Evolutionary conservation across 2,113 vertebrate genomes (phyloP), one percentile per base, ranked within the genome.

Genomic region (Spea bombifrons): DNA sequence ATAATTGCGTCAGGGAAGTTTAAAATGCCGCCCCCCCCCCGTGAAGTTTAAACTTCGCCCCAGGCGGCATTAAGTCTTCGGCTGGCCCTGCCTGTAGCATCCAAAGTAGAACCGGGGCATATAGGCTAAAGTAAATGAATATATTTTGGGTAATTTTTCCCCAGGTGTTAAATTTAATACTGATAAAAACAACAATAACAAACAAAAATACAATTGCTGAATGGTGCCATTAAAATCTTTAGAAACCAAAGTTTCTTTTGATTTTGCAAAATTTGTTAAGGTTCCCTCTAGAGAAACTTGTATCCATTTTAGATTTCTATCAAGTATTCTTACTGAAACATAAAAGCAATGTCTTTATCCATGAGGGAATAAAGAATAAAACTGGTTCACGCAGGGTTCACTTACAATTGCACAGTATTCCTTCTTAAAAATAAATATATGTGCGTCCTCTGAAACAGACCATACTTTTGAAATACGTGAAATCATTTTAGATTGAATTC

Each of bases 341-440:
- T 64, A 64, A 74, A 74, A 74, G 72, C 72, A 5, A 49, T 74
- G 57, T 8, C n/a, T 61, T 17, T 16, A 46, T 64, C 0, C 59
- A 64, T 43, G 4, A 44, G 52, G 17, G 16, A 44, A 55, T 44
- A 44, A 4, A 44, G 17, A 72, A 12, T 44, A 30, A 49, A 55
- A 13, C 43, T 7, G 53, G 49, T 45, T 59, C 53, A 61, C 17
- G n/a, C 12, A 46, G 43, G 10, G 13, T 73, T 73, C 43, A 59
- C 45, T 50, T 53, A 44, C 70, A 57, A 13, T 46, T 46, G 43
- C 53, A 73, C 8, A 47, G 57, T 10, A 30, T 74, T 16, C 72
- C n/a, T 4, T 64, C 45, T 12, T 15, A 5, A 15, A 69, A 17
- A 48, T 0, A 74, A 52, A 75, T 63, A 55, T n/a, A 73, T 44